Percentiles rank a stretch among this genome's conserved stretches.
Conservation (phyloP, 2,797 vertebrate genomes). For the Emydoidea blandingii region DNA sequence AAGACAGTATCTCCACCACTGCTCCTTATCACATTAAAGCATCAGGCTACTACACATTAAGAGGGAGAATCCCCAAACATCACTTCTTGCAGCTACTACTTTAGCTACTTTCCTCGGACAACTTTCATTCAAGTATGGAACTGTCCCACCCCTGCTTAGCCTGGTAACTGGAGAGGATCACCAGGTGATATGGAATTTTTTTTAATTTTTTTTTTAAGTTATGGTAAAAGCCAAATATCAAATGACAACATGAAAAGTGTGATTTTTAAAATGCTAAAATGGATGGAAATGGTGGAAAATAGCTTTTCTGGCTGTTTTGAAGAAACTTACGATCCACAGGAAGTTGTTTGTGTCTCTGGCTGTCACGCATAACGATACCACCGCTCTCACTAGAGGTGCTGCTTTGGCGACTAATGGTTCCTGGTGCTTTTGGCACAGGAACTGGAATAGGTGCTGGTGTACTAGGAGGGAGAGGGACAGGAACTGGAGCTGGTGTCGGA, state of each 20-base stretch:
- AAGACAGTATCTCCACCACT: not conserved
- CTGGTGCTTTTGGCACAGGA: constrained; percentile 72
- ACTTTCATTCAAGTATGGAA: not conserved
- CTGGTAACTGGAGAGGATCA: accelerated
- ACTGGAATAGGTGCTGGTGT: constrained; percentile 79
- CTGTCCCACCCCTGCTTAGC: not conserved
- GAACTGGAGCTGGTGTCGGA: constrained; percentile 77
- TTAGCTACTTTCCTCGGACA: not conserved
- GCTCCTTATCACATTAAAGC: not conserved
- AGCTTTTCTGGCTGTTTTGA: not conserved
- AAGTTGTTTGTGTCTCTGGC: constrained; percentile 78
- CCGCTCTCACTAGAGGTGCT: constrained; percentile 85
- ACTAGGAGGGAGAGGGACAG: constrained; percentile 78
- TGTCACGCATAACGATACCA: constrained; percentile 81
- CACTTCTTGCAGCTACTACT: not conserved
- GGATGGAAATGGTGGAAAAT: accelerated
- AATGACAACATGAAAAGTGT: accelerated
- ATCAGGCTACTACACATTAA: not conserved
- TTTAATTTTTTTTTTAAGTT: accelerated
- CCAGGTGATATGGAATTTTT: accelerated
- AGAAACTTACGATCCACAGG: constrained; percentile 85
- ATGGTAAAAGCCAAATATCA: not conserved
- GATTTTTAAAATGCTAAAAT: not conserved
- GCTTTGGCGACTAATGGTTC: constrained; percentile 86
- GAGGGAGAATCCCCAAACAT: not conserved